phyloP scores from a whole-genome alignment of 2,888 invertebrate genomes.

The Caenorhabditis doughertyi region DNA sequence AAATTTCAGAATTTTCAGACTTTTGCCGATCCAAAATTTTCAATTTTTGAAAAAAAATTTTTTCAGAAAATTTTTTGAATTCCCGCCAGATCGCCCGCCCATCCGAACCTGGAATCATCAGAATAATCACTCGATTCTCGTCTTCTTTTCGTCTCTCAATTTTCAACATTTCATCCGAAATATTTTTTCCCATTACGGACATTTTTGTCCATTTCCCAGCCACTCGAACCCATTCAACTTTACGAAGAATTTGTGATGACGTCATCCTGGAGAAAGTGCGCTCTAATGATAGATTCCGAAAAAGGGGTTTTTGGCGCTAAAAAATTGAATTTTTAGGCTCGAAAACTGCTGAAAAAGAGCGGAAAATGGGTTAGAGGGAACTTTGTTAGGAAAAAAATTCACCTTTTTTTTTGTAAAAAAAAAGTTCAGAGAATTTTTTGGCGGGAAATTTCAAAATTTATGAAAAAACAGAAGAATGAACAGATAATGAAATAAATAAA shows the following conservation, averaged over 20 bases:
- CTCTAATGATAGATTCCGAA: background rate
- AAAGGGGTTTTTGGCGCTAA: background rate
- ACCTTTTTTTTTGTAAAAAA: no score
- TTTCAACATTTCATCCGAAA: constrained; percentile 65
- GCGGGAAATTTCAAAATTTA: no score
- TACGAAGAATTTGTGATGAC: constrained; percentile 63
- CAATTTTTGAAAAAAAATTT: background rate
- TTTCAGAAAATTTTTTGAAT: background rate
- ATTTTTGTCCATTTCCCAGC: constrained; percentile 76
- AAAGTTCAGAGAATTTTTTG: no score
- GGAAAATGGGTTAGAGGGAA: no score
- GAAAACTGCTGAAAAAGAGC: background rate
- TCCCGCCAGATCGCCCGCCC: no score
- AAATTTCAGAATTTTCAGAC: no score
- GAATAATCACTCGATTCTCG: constrained; percentile 69
- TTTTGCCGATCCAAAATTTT: background rate
- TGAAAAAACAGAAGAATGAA: no score
- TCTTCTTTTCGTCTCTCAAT: constrained; percentile 32
- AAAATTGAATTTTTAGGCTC: background rate
- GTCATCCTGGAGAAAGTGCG: constrained; percentile 29
- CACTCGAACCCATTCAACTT: constrained; percentile 74
- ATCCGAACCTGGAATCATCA: constrained; percentile 75
- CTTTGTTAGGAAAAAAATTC: no score
- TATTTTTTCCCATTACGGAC: constrained; percentile 74
- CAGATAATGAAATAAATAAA: no score